Percentiles rank a stretch among this genome's conserved stretches.
Evolutionary conservation across 2,113 vertebrate genomes (phyloP).

Genomic region (Megaceryle maxima): DNA sequence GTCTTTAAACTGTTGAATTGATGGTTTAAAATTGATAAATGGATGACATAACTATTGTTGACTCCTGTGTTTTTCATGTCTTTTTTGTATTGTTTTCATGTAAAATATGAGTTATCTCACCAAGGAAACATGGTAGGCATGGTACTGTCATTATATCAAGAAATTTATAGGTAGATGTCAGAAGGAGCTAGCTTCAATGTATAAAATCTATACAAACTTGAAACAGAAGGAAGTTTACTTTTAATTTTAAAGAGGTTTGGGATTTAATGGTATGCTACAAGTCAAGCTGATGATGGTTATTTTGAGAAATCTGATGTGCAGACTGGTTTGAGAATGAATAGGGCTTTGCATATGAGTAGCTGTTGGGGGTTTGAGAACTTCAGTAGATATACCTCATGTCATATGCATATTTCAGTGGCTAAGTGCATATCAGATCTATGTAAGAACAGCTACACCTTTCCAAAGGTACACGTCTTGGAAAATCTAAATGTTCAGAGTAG

Average conservation of each 20-base stretch:
- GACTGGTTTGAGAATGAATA: neutral
- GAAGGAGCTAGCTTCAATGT: neutral
- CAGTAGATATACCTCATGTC: neutral
- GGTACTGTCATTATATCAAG: neutral
- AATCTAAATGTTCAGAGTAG: neutral
- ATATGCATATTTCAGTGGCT: neutral
- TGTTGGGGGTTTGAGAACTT: neutral
- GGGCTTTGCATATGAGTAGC: neutral
- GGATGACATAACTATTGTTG: neutral
- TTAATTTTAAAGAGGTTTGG: neutral
- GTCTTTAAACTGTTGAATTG: neutral
- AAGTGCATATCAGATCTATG: neutral
- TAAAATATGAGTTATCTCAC: neutral
- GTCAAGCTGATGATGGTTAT: neutral
- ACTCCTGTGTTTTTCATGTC: neutral
- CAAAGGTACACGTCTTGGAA: neutral
- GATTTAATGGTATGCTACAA: neutral
- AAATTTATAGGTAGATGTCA: slow-evolving; percentile 14
- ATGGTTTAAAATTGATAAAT: slow-evolving; percentile 44
- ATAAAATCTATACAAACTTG: neutral
- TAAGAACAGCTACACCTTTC: neutral
- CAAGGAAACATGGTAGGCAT: neutral
- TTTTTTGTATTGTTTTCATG: neutral
- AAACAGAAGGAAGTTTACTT: neutral
- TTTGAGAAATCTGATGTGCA: neutral